phyloP scores from a whole-genome alignment of 2,113 vertebrate species.

The Lichenostomus cassidix region DNA sequence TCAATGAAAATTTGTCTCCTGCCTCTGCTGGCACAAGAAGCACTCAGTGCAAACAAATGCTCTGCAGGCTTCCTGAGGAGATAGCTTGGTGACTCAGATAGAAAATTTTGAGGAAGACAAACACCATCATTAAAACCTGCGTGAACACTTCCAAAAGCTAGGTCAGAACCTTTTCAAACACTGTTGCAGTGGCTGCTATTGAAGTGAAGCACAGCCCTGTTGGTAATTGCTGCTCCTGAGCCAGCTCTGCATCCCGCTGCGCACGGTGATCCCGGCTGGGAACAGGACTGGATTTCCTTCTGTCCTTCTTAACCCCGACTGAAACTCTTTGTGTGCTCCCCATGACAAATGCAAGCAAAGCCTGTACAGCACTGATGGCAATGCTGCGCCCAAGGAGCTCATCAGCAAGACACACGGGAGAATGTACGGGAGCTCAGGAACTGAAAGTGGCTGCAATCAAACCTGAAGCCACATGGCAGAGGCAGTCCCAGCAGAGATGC shows the following conservation, averaged over 20 bases:
- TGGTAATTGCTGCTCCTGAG: neutral
- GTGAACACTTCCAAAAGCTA: neutral
- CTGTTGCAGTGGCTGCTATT: neutral
- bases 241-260: neutral
- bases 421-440: neutral
- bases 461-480: neutral
- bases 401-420: neutral
- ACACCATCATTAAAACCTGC: neutral
- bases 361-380: fast-evolving
- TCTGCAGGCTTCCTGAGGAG: neutral
- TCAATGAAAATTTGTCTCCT: neutral
- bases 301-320: neutral
- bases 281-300: neutral
- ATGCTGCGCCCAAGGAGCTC: fast-evolving
- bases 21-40: neutral
- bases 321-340: neutral
- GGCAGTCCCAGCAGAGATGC: neutral
- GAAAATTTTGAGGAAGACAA: neutral
- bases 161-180: neutral
- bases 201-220: neutral
- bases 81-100: neutral
- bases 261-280: fast-evolving
- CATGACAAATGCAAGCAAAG: neutral
- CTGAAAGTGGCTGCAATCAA: neutral
- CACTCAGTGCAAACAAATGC: neutral